Evolutionary conservation across 2,113 vertebrate genomes (phyloP), one percentile per base, ranked within the genome.

Genomic region (Panthera tigris): DNA sequence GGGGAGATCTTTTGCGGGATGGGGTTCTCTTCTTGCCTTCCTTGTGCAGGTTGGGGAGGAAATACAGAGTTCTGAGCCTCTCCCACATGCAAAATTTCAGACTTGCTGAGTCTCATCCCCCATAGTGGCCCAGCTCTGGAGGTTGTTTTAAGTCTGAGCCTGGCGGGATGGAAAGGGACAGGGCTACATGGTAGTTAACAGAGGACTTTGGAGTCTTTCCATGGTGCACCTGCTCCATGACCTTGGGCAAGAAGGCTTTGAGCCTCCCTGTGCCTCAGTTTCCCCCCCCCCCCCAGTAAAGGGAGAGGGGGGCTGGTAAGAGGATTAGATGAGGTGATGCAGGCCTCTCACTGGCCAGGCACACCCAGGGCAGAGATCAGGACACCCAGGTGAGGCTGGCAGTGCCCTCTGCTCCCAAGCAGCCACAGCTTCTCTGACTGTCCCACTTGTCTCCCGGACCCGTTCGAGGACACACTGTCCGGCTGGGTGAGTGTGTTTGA

Each of bases 291-390:
- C 31, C 12, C 48, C n/a, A 1, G 82, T 13, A 13, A 86, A 21
- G 0, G 2, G 66, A 33, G 5, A 68, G 27, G 10, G 41, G 23
- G 63, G 5, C 21, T 14, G 65, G 50, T 29, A 31, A 29, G 57
- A 39, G 85, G 18, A 6, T 48, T 7, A 4, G 33, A 3, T 10
- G 57, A 29, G 19, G 33, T 6, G 4, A 4, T 18, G 16, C 2
- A 2, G n/a, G 13, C 29, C 11, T 0, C 50, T 1, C 0, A 1
- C 4, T 0, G n/a, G 31, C 48, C 0, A 25, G 80, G 50, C 45
- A 36, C 16, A 61, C 81, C 57, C 45, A 21, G 14, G 36, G 48
- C 73, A 88, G 45, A n/a, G 79, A 4, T 73, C 82, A 78, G 50
- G 23, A 12, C 79, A 21, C 36, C 55, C 63, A 15, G 52, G 27